Evolutionary conservation across 2,888 invertebrate genomes (phyloP).

Genomic region (Acrobasis consociella): DNA sequence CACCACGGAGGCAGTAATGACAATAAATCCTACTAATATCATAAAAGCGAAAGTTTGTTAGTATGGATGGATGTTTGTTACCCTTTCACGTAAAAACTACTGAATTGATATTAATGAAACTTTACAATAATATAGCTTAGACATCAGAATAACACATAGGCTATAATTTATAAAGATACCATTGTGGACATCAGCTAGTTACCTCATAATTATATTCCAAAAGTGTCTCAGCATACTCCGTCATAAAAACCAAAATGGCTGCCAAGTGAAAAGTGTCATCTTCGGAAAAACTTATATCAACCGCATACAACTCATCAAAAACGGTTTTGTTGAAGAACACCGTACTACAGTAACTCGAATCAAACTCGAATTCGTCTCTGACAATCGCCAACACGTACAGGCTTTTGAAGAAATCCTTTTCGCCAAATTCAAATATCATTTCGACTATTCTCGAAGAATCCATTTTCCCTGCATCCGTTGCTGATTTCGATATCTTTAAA

Average conservation of each 20-base stretch:
- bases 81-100: too few relatives aligned
- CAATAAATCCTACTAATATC: too few relatives aligned
- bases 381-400: slow-evolving; percentile 34
- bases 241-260: slow-evolving; percentile 43
- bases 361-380: slow-evolving; percentile 31
- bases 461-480: slow-evolving; percentile 25
- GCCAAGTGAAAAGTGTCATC: slow-evolving; percentile 32
- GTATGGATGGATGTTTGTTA: too few relatives aligned
- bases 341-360: slow-evolving; percentile 29
- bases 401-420: slow-evolving; percentile 26
- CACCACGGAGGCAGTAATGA: too few relatives aligned
- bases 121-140: too few relatives aligned
- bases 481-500: slow-evolving; percentile 35
- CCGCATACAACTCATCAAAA: slow-evolving; percentile 29
- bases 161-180: too few relatives aligned
- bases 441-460: slow-evolving; percentile 16
- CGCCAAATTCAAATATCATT: slow-evolving; percentile 14
- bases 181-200: too few relatives aligned
- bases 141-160: too few relatives aligned
- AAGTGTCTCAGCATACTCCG: slow-evolving; percentile 41
- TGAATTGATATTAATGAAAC: too few relatives aligned
- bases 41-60: too few relatives aligned
- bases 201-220: slow-evolving; percentile 47
- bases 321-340: slow-evolving; percentile 32
- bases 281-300: slow-evolving; percentile 16